A percentile compares a stretch with the other conserved stretches of the same genome.
These are phyloP conservation scores for Crocallis elinguaria DNA, from an alignment of 2,888 invertebrate species.

Conservation along the genomic window DNA sequence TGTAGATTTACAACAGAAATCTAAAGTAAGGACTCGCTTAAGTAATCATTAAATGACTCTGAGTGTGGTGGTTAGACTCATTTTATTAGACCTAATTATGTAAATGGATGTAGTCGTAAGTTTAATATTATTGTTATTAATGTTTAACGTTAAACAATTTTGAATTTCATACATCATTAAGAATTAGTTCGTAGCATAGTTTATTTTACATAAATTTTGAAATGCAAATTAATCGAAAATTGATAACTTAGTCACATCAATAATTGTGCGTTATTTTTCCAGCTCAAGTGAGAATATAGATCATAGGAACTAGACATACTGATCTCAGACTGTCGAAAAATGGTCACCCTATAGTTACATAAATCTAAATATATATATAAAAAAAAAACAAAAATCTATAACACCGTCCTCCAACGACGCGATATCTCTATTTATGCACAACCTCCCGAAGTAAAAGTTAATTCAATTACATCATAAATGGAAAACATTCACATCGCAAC, in stretches of 20 bases:
- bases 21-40: too few relatives aligned
- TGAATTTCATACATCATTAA: background rate
- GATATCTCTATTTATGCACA: conserved; percentile 64
- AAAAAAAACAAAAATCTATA: conserved; percentile 39
- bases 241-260: conserved; percentile 7
- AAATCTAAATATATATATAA: conserved; percentile 7
- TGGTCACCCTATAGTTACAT: conserved; percentile 27
- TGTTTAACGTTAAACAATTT: background rate
- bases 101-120: background rate
- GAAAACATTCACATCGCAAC: conserved; percentile 62
- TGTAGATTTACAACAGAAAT: too few relatives aligned
- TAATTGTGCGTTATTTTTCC: conserved; percentile 57
- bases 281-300: conserved; percentile 46
- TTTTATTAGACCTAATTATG: conserved; percentile 13
- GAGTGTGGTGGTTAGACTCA: too few relatives aligned
- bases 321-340: conserved; percentile 36
- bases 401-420: conserved; percentile 32
- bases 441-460: conserved; percentile 71
- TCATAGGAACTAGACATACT: conserved; percentile 58
- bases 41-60: too few relatives aligned
- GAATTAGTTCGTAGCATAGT: conserved; percentile 6
- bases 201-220: conserved; percentile 8
- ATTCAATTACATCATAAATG: conserved; percentile 57
- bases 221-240: conserved; percentile 18
- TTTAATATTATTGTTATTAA: background rate